Evolutionary conservation across 2,888 invertebrate genomes (phyloP).

Genomic region (Drepanosiphum platanoidis): DNA sequence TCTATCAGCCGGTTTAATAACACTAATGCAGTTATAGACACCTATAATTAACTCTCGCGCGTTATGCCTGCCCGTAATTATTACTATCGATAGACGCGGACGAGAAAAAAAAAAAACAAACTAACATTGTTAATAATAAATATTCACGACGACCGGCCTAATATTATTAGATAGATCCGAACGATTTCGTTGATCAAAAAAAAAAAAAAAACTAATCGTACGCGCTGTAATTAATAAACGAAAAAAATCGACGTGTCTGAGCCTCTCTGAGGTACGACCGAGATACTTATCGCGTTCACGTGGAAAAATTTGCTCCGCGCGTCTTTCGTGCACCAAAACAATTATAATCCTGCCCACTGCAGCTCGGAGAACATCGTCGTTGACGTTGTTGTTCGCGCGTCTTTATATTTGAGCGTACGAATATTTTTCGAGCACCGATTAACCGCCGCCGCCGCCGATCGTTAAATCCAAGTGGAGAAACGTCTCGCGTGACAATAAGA

Average conservation of each 20-base stretch:
- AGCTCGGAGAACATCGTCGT: too few species aligned
- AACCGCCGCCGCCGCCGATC: neutral
- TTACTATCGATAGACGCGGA: neutral
- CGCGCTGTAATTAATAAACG: neutral
- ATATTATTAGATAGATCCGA: neutral
- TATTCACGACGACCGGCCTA: neutral
- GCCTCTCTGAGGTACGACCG: neutral
- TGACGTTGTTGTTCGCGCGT: too few species aligned
- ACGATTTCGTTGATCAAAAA: neutral
- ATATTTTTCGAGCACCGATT: neutral
- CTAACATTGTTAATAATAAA: neutral
- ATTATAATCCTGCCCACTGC: neutral
- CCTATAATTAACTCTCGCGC: conserved; percentile 12
- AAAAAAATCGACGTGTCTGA: neutral
- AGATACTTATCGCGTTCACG: neutral
- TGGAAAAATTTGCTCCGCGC: neutral
- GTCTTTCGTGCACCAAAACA: neutral
- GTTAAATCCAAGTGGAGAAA: neutral
- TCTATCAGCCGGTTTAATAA: neutral
- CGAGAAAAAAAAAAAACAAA: neutral
- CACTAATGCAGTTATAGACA: neutral
- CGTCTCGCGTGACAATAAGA: neutral
- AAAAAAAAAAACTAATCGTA: neutral
- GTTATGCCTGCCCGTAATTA: neutral
- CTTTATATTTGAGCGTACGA: neutral